Conservation (phyloP, 2,888 invertebrate species). For the Dolichomitus sp. region DNA sequence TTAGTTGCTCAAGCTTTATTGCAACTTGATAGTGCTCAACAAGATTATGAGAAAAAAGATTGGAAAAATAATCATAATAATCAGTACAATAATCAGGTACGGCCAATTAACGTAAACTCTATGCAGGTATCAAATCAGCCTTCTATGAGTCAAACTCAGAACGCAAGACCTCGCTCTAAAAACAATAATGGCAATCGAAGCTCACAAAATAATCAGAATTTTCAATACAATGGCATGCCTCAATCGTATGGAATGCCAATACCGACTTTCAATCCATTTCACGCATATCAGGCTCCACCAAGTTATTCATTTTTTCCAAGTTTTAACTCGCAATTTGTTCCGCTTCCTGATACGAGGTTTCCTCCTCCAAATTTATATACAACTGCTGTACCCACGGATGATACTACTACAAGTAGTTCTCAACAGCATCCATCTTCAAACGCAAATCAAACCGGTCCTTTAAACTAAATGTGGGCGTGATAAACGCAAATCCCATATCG, state of each 20-base stretch:
- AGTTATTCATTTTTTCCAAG: conserved; percentile 2
- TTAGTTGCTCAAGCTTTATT: conserved; percentile 5
- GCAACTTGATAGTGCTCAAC: conserved; percentile 4
- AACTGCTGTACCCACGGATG: background rate
- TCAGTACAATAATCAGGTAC: background rate
- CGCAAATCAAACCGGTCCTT: background rate
- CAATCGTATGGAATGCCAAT: background rate
- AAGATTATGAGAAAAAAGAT: conserved; percentile 8
- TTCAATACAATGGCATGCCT: background rate
- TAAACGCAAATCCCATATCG: background rate
- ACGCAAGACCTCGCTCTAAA: background rate
- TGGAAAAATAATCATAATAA: conserved; percentile 3
- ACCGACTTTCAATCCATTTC: background rate
- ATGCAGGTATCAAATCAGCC: background rate
- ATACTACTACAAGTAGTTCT: background rate
- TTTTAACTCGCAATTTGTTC: background rate
- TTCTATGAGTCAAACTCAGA: background rate
- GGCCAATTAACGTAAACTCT: background rate
- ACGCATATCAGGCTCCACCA: conserved; percentile 4
- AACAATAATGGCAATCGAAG: conserved; percentile 1
- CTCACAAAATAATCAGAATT: background rate
- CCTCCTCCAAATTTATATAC: background rate
- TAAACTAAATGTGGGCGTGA: conserved; percentile 18
- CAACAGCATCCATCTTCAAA: background rate
- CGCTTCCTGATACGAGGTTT: background rate